Percentiles rank a stretch among this genome's conserved stretches.
Evolutionary conservation across 2,888 invertebrate genomes (phyloP).

Genomic region (Himalopsyche tibetana): DNA sequence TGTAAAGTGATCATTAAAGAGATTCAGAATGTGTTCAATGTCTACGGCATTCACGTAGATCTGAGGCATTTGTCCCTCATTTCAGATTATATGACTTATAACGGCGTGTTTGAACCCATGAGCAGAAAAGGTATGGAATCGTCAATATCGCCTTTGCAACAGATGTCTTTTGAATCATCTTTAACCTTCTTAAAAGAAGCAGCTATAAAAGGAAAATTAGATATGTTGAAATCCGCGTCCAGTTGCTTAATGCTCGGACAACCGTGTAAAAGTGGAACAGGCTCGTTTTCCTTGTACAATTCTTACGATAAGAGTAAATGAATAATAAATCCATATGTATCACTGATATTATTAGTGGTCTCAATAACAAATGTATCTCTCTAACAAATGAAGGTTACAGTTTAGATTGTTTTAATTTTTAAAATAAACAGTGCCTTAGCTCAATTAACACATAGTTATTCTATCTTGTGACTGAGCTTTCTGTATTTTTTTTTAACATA

Average conservation of each 20-base stretch:
- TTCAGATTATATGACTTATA: conserved; percentile 98
- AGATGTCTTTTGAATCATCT: conserved; percentile 98
- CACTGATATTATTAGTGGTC: no score
- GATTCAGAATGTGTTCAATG: conserved; percentile 96
- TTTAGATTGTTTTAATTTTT: no score
- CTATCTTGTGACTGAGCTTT: no score
- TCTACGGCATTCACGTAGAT: conserved; percentile 97
- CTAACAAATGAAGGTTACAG: no score
- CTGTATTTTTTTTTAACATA: no score
- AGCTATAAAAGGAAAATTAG: conserved; percentile 83
- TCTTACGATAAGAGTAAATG: conserved; percentile 60
- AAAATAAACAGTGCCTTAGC: no score
- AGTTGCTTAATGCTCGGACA: conserved; percentile 92
- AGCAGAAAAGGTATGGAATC: conserved; percentile 93
- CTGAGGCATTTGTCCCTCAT: conserved; percentile 93
- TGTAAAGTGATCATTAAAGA: conserved; percentile 93
- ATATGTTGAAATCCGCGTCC: conserved; percentile 89
- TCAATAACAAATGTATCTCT: no score
- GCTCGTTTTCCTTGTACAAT: conserved; percentile 77
- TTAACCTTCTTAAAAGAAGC: conserved; percentile 89
- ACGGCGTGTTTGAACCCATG: conserved; percentile 92
- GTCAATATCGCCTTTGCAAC: conserved; percentile 95
- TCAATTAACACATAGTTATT: no score
- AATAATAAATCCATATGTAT: conserved; percentile 71
- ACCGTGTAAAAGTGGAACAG: conserved; percentile 90